phyloP scores from a whole-genome alignment of 2,113 vertebrate genomes.

The Argyrosomus japonicus region DNA sequence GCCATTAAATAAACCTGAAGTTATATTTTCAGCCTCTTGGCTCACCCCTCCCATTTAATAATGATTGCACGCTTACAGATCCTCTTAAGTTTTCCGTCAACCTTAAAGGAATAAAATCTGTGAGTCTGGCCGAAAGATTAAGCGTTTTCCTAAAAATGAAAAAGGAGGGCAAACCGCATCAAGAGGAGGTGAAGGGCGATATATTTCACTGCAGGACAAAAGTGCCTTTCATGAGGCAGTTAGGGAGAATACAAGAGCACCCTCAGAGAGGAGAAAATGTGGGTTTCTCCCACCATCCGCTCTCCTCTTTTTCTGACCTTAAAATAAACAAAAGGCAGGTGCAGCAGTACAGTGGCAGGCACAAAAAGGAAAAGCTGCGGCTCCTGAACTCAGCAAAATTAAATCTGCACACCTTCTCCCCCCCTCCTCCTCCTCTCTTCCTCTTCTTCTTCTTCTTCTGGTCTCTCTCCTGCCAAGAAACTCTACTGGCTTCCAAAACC shows the following conservation, averaged over 20 bases:
- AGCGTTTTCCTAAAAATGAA: constrained; percentile 69
- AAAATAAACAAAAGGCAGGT: constrained; percentile 84
- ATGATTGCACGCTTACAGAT: constrained; percentile 42
- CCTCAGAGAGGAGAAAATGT: constrained; percentile 76
- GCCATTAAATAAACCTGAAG: constrained; percentile 28
- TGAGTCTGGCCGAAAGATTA: constrained; percentile 43
- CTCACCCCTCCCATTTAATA: constrained; percentile 35
- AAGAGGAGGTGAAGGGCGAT: constrained; percentile 80
- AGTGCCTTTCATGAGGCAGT: constrained; percentile 80
- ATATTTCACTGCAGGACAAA: constrained; percentile 82
- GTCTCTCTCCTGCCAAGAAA: constrained; percentile 63
- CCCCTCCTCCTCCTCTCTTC: constrained; percentile 5
- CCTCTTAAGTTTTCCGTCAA: constrained; percentile 64
- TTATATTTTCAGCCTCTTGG: constrained; percentile 41
- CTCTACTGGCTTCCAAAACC: constrained; percentile 61
- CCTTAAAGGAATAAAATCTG: constrained; percentile 32
- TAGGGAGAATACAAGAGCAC: constrained; percentile 73
- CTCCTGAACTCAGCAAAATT: constrained; percentile 75
- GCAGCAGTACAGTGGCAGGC: constrained; percentile 70
- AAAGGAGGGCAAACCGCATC: constrained; percentile 79
- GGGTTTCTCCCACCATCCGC: constrained; percentile 75
- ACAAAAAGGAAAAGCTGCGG: constrained; percentile 60
- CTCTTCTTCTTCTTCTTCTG: no score
- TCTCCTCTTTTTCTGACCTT: constrained; percentile 76
- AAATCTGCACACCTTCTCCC: constrained; percentile 64